Base-by-base conservation (phyloP, 2,888 invertebrate species). In the Tenthredo scrophulariae region DNA sequence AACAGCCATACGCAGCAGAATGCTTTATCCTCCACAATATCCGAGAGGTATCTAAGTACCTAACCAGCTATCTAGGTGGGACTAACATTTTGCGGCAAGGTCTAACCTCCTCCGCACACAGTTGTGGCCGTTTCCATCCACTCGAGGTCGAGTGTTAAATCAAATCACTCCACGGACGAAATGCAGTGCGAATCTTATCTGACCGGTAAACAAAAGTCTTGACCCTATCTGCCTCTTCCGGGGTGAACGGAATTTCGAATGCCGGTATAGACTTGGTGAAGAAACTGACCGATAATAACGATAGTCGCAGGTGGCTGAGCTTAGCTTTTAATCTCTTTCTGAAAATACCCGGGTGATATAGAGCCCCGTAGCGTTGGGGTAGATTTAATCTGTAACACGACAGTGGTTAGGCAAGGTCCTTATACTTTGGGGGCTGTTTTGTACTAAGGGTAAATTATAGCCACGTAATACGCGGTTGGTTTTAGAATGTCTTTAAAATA, bases 1-100 rank as follows among this genome's bases (percentile, higher is more conserved):
- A 83, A 83, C 83, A 83, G 83, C 67, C 33, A n/a, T n/a, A 80
- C 40, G 62, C 43, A 83, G 65, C 65, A 43, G 43, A 46, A 46
- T 26, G 83, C 83, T 83, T 83, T 37, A 83, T 83, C 67, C 43
- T 13, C 58, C 40, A 62, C 80, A 65, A 62, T 58, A 50, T 77
- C 54, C 15, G 10, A 54, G 40, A 9, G 54, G 29, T 54, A 33
- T 4, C 6, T 1, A 18, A 15, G 6, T 33, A 2, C 62, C 9
- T 62, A 58, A 22, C 58, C 58, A 22, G n/a, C 58, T 22, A 58
- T 2, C 58, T 58, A 26, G 22, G 26, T 62, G 13, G 62, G 26
- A 13, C 62, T 4, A 62, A 62, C 62, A 62, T 62, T 62, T 62
- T 62, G 62, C 26, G 62, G 62, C 62, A 13, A 4, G 62, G 26